Base-by-base conservation (phyloP, 1,140 invertebrate genomes). In the Panagrolaimus sp. region DNA sequence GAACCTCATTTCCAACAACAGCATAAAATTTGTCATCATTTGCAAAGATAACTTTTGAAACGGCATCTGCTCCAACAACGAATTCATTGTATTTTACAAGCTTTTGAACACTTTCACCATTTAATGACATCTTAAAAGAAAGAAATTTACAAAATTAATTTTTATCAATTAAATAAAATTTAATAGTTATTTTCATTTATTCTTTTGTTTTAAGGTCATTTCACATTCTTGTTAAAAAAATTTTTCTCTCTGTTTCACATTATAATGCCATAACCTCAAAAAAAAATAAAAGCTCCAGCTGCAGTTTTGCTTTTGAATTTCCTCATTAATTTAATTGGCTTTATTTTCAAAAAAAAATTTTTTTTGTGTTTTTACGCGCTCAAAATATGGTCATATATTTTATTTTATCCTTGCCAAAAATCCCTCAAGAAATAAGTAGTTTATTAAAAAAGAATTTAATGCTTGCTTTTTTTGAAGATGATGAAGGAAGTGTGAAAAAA, bases 1-100 rank as follows among this genome's bases (percentile, higher is more conserved):
- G 38, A 58, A 68, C 67, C 67, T 68, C 67, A 32, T 68, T 68
- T 26, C 67, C 67, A 43, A 48, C 58, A 58, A 68, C 38, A 15
- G 67, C 67, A 15, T 58, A 58, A 44, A 58, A 68, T 24, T 52
- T 68, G 47, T 62, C 55, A 43, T 68, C 67, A 46, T 62, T 46
- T n/a, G 43, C 58, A 45, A 68, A 68, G 28, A 58, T 46, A 24
- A 68, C n/a, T 43, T 68, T 48, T 46, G 67, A 43, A 58, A 68
- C 58, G 14, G 67, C 47, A 43, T 68, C 67, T 8, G 58, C 47
- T n/a, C 67, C 67, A 28, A 58, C 47, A 15, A 68, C 67, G 47
- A 68, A 68, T 62, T 68, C 67, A 32, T 17, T 46, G 47, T 68
- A 68, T 52, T 68, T 68, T 21, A n/a, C 48, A 15, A 68, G 43